Evolutionary conservation across 1,140 invertebrate species (phyloP).

Genomic region (Teleopsis dalmanni): DNA sequence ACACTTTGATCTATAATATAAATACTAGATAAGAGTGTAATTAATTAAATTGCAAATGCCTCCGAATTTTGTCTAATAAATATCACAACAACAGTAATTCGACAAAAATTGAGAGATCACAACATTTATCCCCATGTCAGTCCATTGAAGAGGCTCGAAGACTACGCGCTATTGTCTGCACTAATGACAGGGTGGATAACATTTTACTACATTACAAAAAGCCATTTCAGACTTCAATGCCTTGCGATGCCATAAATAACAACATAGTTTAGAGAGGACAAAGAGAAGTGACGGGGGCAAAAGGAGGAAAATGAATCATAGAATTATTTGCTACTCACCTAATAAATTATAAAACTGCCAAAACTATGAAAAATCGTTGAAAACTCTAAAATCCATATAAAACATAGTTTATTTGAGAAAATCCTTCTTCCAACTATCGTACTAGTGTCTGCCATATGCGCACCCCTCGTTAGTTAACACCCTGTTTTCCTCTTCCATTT

Average conservation of each 20-base stretch:
- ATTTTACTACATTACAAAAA: constrained; percentile 7
- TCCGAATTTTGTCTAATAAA: constrained; percentile 3
- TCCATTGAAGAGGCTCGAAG: constrained; percentile 7
- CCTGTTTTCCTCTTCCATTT: no score
- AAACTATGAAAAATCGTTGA: constrained; percentile 7
- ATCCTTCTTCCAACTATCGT: no score
- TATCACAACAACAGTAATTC: constrained; percentile 35
- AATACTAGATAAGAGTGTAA: no score
- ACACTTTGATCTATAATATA: no score
- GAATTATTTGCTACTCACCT: constrained; percentile 1
- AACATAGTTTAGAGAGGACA: not conserved
- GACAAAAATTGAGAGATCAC: constrained; percentile 44
- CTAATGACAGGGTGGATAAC: constrained; percentile 13
- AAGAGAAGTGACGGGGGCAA: constrained; percentile 1
- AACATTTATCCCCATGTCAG: constrained; percentile 36
- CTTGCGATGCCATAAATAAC: constrained; percentile 2
- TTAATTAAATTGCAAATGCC: not conserved
- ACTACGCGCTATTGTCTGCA: constrained; percentile 3
- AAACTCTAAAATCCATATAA: no score
- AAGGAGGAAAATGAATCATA: not conserved
- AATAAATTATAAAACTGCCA: constrained; percentile 8
- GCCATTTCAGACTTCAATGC: not conserved
- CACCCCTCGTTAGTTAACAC: no score
- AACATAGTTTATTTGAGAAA: no score
- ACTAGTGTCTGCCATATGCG: no score